Percentiles rank a stretch among this genome's conserved stretches.
phyloP scores from a whole-genome alignment of 2,113 vertebrate genomes.

The Brachyhypopomus gauderio region DNA sequence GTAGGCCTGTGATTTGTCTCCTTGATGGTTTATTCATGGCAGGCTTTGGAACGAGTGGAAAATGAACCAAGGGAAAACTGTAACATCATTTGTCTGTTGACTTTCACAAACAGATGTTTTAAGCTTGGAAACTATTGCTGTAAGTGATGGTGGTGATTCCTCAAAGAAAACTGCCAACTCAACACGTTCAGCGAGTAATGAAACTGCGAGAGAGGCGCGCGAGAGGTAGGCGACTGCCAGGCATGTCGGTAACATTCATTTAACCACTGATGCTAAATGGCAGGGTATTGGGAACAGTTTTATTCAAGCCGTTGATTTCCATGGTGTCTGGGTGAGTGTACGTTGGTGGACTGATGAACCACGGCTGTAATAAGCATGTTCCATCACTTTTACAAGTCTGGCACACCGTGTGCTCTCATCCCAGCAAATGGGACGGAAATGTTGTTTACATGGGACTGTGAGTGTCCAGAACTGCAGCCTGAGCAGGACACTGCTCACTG shows the following conservation, averaged over 20 bases:
- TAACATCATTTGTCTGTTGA: slow-evolving; percentile 21
- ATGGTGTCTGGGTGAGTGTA: slow-evolving; percentile 18
- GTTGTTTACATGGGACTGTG: slow-evolving; percentile 36
- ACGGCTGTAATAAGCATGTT: slow-evolving; percentile 31
- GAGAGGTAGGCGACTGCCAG: slow-evolving; percentile 33
- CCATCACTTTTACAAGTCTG: slow-evolving; percentile 43
- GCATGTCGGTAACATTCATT: slow-evolving; percentile 8
- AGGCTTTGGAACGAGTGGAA: slow-evolving; percentile 31
- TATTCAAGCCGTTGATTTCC: slow-evolving; percentile 43
- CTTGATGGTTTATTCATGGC: slow-evolving; percentile 51
- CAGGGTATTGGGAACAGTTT: slow-evolving; percentile 31
- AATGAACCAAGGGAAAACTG: slow-evolving; percentile 27
- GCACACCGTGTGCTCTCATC: slow-evolving; percentile 11
- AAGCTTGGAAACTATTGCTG: slow-evolving; percentile 35
- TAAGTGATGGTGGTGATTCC: slow-evolving; percentile 39
- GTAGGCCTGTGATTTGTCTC: slow-evolving; percentile 45
- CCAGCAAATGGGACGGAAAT: slow-evolving; percentile 50
- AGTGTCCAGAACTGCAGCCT: slow-evolving; percentile 27
- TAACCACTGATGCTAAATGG: slow-evolving; percentile 46
- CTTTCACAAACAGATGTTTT: slow-evolving; percentile 48
- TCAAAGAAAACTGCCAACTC: slow-evolving; percentile 34
- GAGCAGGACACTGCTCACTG: slow-evolving; percentile 25
- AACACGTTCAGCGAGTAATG: slow-evolving; percentile 41
- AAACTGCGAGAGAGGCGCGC: slow-evolving; percentile 20
- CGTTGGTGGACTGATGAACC: slow-evolving; percentile 37